Evolutionary conservation across 2,113 vertebrate species (phyloP).

Genomic region (Pungitius pungitius): DNA sequence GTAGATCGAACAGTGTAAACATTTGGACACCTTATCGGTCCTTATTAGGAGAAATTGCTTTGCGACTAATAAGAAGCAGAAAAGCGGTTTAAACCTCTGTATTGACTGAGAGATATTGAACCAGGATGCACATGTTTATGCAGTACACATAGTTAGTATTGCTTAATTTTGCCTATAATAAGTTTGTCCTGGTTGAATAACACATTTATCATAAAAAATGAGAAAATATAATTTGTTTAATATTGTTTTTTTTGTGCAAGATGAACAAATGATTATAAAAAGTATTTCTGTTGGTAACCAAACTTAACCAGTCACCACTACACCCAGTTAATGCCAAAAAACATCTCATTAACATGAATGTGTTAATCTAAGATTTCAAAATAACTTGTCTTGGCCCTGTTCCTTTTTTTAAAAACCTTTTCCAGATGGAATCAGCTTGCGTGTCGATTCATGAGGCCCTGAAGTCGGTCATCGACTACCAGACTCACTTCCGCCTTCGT

Average conservation of each 20-base stretch:
- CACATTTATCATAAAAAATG: neutral
- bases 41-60: neutral
- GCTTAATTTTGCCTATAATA: too few relatives aligned
- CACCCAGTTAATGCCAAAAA: neutral
- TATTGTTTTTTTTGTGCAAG: neutral
- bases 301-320: neutral
- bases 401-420: conserved; percentile 6
- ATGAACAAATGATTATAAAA: neutral
- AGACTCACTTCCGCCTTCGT: conserved; percentile 95
- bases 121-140: neutral
- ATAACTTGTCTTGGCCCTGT: neutral
- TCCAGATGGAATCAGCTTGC: conserved; percentile 97
- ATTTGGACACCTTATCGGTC: neutral
- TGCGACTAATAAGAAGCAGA: neutral
- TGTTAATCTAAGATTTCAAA: neutral
- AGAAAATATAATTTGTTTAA: neutral
- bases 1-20: neutral
- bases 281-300: neutral
- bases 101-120: neutral
- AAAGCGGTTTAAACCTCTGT: neutral
- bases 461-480: conserved; percentile 97
- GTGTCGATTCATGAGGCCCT: conserved; percentile 98
- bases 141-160: neutral
- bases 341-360: neutral
- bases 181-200: neutral